These are phyloP conservation scores for Aurelia aurita DNA, from an alignment of 30 jellyfish, hydroid and myxozoan species.

Conservation along the genomic window DNA sequence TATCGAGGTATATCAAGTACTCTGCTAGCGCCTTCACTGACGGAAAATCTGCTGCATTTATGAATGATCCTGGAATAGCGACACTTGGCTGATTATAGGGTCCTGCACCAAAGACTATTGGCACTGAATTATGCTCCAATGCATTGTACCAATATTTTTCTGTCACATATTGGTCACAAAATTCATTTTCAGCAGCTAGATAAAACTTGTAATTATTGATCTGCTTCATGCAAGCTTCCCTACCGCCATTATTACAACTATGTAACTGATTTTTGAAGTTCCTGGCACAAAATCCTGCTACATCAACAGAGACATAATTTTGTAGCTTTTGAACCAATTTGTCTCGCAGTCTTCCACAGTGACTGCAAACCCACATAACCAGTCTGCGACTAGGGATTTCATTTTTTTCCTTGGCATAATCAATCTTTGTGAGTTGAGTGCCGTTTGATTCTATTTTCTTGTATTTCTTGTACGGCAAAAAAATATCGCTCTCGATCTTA, in stretches of 20 bases:
- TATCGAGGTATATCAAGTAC: background rate
- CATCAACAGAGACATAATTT: constrained; percentile 33
- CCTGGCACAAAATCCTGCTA: constrained; percentile 69
- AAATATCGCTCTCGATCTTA: constrained; percentile 61
- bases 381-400: constrained; percentile 6
- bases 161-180: constrained; percentile 73
- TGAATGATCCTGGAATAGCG: too few relatives aligned
- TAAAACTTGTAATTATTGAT: constrained; percentile 23
- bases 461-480: constrained; percentile 54
- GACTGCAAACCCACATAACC: constrained; percentile 67
- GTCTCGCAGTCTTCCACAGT: constrained; percentile 72
- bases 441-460: background rate
- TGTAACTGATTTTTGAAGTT: background rate
- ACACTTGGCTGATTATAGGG: constrained; percentile 35
- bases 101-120: constrained; percentile 78
- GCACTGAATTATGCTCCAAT: constrained; percentile 55
- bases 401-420: constrained; percentile 58
- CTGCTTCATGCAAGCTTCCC: constrained; percentile 34
- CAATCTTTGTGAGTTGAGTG: background rate
- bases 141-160: constrained; percentile 78
- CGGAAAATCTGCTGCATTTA: background rate
- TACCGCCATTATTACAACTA: constrained; percentile 44
- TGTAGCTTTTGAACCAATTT: constrained; percentile 28
- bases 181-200: constrained; percentile 60
- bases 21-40: constrained; percentile 53